Conservation (phyloP, 1,140 invertebrate genomes). For the Probaryconus sp. region DNA sequence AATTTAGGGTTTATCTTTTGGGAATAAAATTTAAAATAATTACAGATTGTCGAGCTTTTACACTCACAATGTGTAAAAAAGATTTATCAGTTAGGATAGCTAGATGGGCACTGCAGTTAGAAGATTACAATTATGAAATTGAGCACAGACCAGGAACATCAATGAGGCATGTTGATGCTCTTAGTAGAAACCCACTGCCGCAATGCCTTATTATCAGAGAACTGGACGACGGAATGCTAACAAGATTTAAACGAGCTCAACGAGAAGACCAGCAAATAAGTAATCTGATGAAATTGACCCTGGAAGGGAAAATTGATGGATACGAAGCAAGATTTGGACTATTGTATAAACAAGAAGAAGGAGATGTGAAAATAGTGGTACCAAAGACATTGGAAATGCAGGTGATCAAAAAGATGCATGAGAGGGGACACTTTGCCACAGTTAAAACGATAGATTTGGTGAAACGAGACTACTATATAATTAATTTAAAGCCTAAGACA, state of each 20-base stretch:
- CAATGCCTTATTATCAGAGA: not conserved
- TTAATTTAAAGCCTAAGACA: constrained; percentile 66
- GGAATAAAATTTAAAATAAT: constrained; percentile 68
- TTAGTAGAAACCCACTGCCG: constrained; percentile 59
- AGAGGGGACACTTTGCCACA: constrained; percentile 29
- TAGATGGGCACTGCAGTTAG: constrained; percentile 43
- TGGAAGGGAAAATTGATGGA: not conserved
- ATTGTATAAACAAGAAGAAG: constrained; percentile 23
- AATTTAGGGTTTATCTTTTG: constrained; percentile 70
- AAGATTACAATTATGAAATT: constrained; percentile 20
- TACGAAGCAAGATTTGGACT: constrained; percentile 11
- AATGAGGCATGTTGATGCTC: constrained; percentile 65
- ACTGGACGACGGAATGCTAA: not conserved
- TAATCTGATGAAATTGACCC: not conserved
- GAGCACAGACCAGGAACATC: constrained; percentile 49
- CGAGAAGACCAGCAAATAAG: constrained; percentile 18
- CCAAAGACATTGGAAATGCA: constrained; percentile 30
- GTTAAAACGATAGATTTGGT: constrained; percentile 23
- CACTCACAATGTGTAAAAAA: constrained; percentile 57
- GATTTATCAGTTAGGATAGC: constrained; percentile 62
- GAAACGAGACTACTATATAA: constrained; percentile 26
- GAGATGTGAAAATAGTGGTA: constrained; percentile 17
- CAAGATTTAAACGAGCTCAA: constrained; percentile 9
- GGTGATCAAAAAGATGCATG: constrained; percentile 25
- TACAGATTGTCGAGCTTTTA: constrained; percentile 67